These are phyloP conservation scores for Hippocampus mohnikei DNA, from an alignment of 2,113 vertebrate genomes.

Conservation along the genomic window DNA sequence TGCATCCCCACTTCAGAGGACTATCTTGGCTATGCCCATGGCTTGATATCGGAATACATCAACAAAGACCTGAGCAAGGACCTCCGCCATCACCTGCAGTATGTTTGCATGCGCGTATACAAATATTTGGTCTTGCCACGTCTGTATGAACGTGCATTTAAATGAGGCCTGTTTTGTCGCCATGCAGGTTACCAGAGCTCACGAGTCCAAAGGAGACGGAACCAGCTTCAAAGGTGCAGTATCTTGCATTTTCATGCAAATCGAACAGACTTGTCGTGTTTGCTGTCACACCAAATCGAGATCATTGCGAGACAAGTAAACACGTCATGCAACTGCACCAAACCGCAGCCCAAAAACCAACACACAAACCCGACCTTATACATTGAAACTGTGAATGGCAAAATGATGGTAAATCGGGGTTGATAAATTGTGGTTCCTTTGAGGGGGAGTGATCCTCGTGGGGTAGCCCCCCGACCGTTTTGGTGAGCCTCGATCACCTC, in stretches of 20 bases:
- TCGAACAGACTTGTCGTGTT: neutral
- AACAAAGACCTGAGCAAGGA: conserved; percentile 82
- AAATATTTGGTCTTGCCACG: neutral
- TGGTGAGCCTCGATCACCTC: too few relatives aligned
- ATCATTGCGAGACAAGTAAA: too few relatives aligned
- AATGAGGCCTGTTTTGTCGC: neutral
- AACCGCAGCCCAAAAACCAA: too few relatives aligned
- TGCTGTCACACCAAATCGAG: too few relatives aligned
- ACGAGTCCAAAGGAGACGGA: conserved; percentile 69
- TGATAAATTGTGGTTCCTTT: too few relatives aligned
- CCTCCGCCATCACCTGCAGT: conserved; percentile 83
- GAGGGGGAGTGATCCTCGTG: too few relatives aligned
- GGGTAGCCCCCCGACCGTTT: too few relatives aligned
- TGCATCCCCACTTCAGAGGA: conserved; percentile 72
- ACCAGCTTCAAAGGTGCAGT: conserved; percentile 82
- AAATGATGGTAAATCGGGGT: too few relatives aligned
- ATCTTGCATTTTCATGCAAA: conserved; percentile 25
- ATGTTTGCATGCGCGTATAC: conserved; percentile 46
- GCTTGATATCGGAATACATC: conserved; percentile 92
- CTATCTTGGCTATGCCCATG: conserved; percentile 86
- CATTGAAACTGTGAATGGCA: too few relatives aligned
- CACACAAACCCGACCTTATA: too few relatives aligned
- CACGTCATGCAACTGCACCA: too few relatives aligned
- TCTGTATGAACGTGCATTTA: neutral
- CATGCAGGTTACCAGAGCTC: conserved; percentile 81